A percentile compares a stretch with the other conserved stretches of the same genome.
phyloP scores from a whole-genome alignment of 2,797 vertebrate genomes.

The Hydrophis major region DNA sequence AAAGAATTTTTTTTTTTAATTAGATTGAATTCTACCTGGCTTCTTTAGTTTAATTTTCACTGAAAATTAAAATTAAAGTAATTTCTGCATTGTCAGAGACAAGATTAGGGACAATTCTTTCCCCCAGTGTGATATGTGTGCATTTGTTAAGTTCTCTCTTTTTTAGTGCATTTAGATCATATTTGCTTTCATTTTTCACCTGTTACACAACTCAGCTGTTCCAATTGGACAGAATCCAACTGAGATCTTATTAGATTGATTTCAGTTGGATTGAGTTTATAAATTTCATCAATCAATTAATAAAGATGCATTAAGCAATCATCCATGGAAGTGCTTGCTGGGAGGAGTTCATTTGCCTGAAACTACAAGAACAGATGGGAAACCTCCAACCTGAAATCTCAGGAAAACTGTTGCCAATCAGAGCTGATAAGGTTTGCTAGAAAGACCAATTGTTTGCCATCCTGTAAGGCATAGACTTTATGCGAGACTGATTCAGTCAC shows the following conservation, averaged over 20 bases:
- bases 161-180: background rate
- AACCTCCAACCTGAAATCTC: background rate
- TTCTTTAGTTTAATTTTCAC: conserved; percentile 33
- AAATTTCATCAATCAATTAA: background rate
- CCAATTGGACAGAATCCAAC: background rate
- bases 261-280: background rate
- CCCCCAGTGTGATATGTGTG: background rate
- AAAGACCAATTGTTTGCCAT: background rate
- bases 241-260: background rate
- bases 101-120: background rate
- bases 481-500: background rate
- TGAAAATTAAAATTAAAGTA: background rate
- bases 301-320: background rate
- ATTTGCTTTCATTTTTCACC: background rate
- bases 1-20: background rate
- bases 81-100: background rate
- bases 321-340: background rate
- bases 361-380: background rate
- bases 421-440: background rate
- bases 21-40: conserved; percentile 33
- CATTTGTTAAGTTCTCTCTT: background rate
- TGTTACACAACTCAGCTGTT: background rate
- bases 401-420: background rate
- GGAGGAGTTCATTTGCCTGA: background rate
- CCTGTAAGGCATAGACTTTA: background rate